Evolutionary conservation across 2,888 invertebrate species (phyloP).

Genomic region (Megaustenia siamemsis): DNA sequence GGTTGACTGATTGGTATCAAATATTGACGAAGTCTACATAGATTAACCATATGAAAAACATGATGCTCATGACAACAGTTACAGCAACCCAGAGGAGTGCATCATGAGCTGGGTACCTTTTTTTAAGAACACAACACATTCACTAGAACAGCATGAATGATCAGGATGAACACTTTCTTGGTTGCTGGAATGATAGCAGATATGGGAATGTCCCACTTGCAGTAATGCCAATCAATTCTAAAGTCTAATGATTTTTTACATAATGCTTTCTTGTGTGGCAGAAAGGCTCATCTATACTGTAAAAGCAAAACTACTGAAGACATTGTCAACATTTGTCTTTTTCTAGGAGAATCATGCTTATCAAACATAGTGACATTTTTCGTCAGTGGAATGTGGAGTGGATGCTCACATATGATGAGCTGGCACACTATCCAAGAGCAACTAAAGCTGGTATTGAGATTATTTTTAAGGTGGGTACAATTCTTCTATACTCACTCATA

Average conservation of each 20-base stretch:
- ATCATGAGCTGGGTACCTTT: no score
- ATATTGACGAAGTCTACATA: no score
- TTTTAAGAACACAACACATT: no score
- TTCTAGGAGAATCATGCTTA: slow-evolving; percentile 82
- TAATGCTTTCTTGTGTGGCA: not conserved
- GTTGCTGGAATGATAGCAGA: no score
- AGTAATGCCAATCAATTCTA: no score
- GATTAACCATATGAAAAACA: no score
- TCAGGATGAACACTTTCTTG: no score
- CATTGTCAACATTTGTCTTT: not conserved
- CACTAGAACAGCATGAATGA: no score
- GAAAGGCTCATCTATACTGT: not conserved
- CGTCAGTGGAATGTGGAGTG: slow-evolving; percentile 92
- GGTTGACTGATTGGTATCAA: no score
- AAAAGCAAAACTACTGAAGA: not conserved
- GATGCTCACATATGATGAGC: slow-evolving; percentile 88
- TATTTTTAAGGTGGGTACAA: not conserved
- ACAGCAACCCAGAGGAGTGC: no score
- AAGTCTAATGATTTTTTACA: not conserved
- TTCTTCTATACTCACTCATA: not conserved
- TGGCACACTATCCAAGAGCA: slow-evolving; percentile 84
- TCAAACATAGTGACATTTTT: slow-evolving; percentile 90
- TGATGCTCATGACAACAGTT: no score
- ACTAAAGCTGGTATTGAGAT: slow-evolving; percentile 86
- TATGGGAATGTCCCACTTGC: no score